Evolutionary conservation across 2,888 invertebrate genomes (phyloP).

Genomic region (Drosophila dives): DNA sequence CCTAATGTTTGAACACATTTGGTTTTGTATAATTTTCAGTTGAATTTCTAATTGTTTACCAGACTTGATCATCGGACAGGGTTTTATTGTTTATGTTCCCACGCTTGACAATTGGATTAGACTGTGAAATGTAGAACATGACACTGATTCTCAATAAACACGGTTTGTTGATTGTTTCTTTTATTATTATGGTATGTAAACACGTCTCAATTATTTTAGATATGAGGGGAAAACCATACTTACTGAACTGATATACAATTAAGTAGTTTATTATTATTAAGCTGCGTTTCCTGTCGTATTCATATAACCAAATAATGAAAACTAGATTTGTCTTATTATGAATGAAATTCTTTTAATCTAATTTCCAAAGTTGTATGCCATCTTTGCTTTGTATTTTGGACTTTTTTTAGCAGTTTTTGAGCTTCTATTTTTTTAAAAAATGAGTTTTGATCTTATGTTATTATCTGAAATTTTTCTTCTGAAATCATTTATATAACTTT

Average conservation of each 20-base stretch:
- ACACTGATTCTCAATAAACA: conserved; percentile 30
- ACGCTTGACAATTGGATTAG: conserved; percentile 58
- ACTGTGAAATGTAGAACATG: conserved; percentile 27
- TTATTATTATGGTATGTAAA: not conserved
- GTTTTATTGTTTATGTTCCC: conserved; percentile 67
- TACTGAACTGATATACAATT: not conserved
- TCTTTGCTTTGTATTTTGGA: not conserved
- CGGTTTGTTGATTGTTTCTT: not conserved
- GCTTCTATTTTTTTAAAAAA: not conserved
- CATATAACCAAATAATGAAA: not conserved
- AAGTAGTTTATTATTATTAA: no score
- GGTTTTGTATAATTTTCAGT: conserved; percentile 31
- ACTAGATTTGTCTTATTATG: not conserved
- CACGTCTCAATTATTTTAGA: not conserved
- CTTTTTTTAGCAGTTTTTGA: not conserved
- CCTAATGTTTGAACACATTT: conserved; percentile 13
- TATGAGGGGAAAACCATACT: not conserved
- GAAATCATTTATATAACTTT: conserved; percentile 21
- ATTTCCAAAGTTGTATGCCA: not conserved
- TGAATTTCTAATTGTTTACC: conserved; percentile 53
- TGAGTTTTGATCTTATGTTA: not conserved
- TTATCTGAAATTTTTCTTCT: conserved; percentile 13
- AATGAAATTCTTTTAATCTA: not conserved
- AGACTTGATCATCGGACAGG: conserved; percentile 10
- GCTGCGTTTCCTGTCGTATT: not conserved